phyloP scores from a whole-genome alignment of 2,888 invertebrate genomes.

The Incurvaria masculella region DNA sequence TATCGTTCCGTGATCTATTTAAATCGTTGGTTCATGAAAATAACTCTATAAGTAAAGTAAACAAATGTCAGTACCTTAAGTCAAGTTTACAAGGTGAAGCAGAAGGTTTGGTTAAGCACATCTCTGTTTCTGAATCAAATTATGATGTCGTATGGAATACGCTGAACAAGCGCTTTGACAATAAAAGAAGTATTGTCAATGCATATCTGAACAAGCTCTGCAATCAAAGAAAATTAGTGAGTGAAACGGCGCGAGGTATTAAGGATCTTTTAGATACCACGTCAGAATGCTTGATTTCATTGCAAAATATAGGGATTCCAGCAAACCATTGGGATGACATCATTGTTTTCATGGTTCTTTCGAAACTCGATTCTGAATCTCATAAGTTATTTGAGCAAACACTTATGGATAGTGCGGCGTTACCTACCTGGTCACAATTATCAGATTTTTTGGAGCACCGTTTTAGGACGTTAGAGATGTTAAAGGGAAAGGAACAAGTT shows the following conservation, averaged over 20 bases:
- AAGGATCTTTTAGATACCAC: slow-evolving; percentile 19
- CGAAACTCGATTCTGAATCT: slow-evolving; percentile 18
- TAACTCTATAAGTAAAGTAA: slow-evolving; percentile 10
- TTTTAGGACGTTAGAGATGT: slow-evolving; percentile 19
- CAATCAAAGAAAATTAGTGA: slow-evolving; percentile 12
- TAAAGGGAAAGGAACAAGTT: slow-evolving; percentile 2
- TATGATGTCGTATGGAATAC: slow-evolving; percentile 14
- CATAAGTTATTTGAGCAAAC: slow-evolving; percentile 16
- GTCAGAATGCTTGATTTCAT: slow-evolving; percentile 16
- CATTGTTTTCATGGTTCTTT: neutral
- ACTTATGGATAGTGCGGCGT: slow-evolving; percentile 9
- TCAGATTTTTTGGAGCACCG: slow-evolving; percentile 17
- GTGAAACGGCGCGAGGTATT: slow-evolving; percentile 12
- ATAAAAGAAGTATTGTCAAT: slow-evolving; percentile 15
- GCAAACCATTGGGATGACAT: slow-evolving; percentile 9
- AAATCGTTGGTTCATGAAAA: slow-evolving; percentile 9
- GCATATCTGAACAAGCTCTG: slow-evolving; percentile 15
- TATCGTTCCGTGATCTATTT: slow-evolving; percentile 13
- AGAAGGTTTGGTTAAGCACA: slow-evolving; percentile 11
- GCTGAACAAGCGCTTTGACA: slow-evolving; percentile 13
- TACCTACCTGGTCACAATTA: slow-evolving; percentile 13
- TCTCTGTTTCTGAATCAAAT: slow-evolving; percentile 11
- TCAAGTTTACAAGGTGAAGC: slow-evolving; percentile 14
- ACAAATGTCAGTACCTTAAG: slow-evolving; percentile 16
- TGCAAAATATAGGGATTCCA: slow-evolving; percentile 14